phyloP scores from a whole-genome alignment of 2,888 invertebrate genomes.

The Erebia epiphron region DNA sequence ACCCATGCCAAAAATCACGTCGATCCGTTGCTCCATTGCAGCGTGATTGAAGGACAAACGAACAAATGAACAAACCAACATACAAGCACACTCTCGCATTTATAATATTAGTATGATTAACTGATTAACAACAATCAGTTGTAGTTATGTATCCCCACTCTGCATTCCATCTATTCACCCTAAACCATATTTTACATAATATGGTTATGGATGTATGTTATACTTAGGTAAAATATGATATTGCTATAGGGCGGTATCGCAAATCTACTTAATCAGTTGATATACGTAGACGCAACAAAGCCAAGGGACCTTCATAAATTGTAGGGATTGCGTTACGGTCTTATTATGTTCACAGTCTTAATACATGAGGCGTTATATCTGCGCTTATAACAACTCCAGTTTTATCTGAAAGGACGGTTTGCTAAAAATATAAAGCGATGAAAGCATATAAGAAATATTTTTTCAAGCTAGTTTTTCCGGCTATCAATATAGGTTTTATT shows the following conservation, averaged over 20 bases:
- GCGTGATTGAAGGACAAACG: too few relatives aligned
- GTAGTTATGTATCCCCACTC: too few relatives aligned
- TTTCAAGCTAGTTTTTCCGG: background rate
- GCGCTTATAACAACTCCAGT: slow-evolving; percentile 19
- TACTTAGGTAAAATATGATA: slow-evolving; percentile 3
- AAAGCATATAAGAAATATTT: background rate
- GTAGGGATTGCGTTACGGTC: slow-evolving; percentile 13
- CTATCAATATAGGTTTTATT: too few relatives aligned
- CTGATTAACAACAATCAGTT: too few relatives aligned
- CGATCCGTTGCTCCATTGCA: too few relatives aligned
- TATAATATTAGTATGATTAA: too few relatives aligned
- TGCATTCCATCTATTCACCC: too few relatives aligned
- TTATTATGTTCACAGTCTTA: slow-evolving; percentile 21
- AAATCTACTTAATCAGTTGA: slow-evolving; percentile 20
- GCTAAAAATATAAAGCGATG: background rate
- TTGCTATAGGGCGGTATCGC: background rate
- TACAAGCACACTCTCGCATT: too few relatives aligned
- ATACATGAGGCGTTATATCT: slow-evolving; percentile 16
- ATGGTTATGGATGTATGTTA: too few relatives aligned
- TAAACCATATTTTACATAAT: too few relatives aligned
- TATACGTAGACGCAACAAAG: slow-evolving; percentile 23
- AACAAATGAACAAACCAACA: too few relatives aligned
- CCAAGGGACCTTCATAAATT: slow-evolving; percentile 24
- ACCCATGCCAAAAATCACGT: too few relatives aligned
- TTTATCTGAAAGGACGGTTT: slow-evolving; percentile 5